Evolutionary conservation across 37 sponge, comb jelly and placozoan species (phyloP), one percentile per base, ranked within the genome.

Genomic region (Haliclona indistincta): DNA sequence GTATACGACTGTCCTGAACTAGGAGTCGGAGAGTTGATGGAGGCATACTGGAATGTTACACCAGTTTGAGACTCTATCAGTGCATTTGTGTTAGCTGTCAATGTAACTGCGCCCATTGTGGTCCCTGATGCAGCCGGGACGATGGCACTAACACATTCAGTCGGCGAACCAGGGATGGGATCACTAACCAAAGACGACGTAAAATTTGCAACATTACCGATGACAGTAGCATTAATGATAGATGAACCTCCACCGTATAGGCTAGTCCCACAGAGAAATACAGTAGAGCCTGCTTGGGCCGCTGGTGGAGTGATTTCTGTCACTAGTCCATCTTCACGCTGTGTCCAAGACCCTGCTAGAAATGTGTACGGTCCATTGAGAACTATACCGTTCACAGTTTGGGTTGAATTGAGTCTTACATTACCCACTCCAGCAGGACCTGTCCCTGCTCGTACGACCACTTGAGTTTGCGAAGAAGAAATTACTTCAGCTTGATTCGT

Each of bases 1-100:
- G 93, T 87, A 1, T 84, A 88, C 7, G 23, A 15, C 62, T 92
- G 93, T 10, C 93, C 93, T 38, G 33, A 25, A 30, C 1, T 58
- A 4, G 88, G 93, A 1, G 47, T 32, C 23, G 84, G 73, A 54
- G 40, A 51, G 11, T n/a, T 30, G n/a, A 92, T 71, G 8, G 7
- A 38, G 1, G 84, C 75, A 38, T 67, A 68, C n/a, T 71, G 54
- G 64, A 89, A 80, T 55, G 34, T 10, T 8, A 54, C 63, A n/a
- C 2, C 45, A 19, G 30, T 23, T 1, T 34, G 47, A 34, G 72
- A 56, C 20, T 75, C 36, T 5, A 92, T 85, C 0, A 82, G 3
- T 37, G 88, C 84, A 30, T 77, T 78, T 37, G 93, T 92, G 64
- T 92, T 65, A 0, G 88, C 44, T 19, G 54, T 63, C 6, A 78